Conservation (phyloP, 2,797 vertebrate species). For the Lagorchestes hirsutus region DNA sequence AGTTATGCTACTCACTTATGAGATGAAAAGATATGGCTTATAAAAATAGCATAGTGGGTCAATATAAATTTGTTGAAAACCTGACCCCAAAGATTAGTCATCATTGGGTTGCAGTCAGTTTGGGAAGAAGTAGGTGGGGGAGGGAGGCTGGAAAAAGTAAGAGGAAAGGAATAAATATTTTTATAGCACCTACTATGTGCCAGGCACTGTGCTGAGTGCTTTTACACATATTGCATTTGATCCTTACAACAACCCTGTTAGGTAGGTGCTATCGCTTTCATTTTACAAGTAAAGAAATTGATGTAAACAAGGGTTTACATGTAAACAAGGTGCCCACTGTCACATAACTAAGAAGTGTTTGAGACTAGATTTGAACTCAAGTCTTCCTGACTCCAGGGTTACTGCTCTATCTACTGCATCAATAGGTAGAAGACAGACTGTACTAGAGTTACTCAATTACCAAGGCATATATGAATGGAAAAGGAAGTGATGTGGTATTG, state of each 20-base stretch:
- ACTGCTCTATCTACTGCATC: neutral
- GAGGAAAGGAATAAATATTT: neutral
- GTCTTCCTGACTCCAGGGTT: neutral
- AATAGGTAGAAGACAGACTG: neutral
- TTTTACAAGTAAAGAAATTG: neutral
- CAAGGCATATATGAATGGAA: neutral
- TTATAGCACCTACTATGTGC: neutral
- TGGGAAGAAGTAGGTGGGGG: too few relatives aligned
- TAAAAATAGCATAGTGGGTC: too few relatives aligned
- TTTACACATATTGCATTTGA: neutral
- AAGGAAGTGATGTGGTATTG: neutral
- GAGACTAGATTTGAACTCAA: neutral
- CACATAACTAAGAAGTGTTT: neutral
- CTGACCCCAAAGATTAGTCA: neutral
- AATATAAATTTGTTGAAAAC: too few relatives aligned
- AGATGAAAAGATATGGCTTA: too few relatives aligned
- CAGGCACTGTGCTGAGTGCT: neutral
- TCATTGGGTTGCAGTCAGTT: neutral
- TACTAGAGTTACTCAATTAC: neutral
- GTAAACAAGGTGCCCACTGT: neutral
- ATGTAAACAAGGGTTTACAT: neutral
- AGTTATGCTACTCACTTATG: too few relatives aligned
- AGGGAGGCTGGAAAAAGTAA: neutral
- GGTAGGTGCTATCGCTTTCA: neutral
- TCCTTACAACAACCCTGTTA: neutral